These are phyloP conservation scores for Drosophila kepulauana DNA, from an alignment of 1,140 invertebrate genomes.

Conservation along the genomic window DNA sequence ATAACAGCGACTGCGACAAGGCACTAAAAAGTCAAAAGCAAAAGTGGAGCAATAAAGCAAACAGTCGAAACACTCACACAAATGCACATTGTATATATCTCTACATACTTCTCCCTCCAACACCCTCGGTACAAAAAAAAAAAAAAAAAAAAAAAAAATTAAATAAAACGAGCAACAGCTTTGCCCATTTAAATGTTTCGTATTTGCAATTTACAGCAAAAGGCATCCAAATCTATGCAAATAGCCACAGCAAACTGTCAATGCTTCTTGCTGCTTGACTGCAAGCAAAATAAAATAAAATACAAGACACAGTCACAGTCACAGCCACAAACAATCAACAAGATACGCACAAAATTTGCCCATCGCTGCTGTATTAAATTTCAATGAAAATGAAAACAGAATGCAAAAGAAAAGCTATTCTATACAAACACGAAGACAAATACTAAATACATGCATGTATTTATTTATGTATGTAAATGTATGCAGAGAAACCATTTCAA, in stretches of 20 bases:
- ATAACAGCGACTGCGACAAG: constrained; percentile 65
- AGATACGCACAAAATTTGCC: constrained; percentile 46
- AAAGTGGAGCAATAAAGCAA: constrained; percentile 82
- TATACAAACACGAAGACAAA: neutral
- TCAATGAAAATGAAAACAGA: constrained; percentile 64
- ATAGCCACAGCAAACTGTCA: constrained; percentile 20
- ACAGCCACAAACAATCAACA: constrained; percentile 30
- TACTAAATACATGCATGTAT: constrained; percentile 8
- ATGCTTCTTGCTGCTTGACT: neutral
- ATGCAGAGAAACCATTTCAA: neutral
- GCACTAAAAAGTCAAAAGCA: constrained; percentile 79
- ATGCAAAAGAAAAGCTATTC: constrained; percentile 38
- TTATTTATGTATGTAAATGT: constrained; percentile 27
- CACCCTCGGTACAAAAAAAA: neutral
- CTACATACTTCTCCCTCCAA: neutral
- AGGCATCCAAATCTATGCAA: constrained; percentile 57
- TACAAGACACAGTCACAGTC: too few species aligned
- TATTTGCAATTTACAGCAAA: constrained; percentile 41
- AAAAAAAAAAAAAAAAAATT: too few species aligned
- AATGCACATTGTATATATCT: constrained; percentile 13
- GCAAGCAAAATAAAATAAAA: constrained; percentile 15
- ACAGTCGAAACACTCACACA: constrained; percentile 45
- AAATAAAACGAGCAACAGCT: constrained; percentile 18
- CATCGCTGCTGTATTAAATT: constrained; percentile 62
- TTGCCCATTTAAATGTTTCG: constrained; percentile 29